These are phyloP conservation scores for Narcine bancroftii DNA, from an alignment of 2,113 vertebrate genomes.

Conservation along the genomic window DNA sequence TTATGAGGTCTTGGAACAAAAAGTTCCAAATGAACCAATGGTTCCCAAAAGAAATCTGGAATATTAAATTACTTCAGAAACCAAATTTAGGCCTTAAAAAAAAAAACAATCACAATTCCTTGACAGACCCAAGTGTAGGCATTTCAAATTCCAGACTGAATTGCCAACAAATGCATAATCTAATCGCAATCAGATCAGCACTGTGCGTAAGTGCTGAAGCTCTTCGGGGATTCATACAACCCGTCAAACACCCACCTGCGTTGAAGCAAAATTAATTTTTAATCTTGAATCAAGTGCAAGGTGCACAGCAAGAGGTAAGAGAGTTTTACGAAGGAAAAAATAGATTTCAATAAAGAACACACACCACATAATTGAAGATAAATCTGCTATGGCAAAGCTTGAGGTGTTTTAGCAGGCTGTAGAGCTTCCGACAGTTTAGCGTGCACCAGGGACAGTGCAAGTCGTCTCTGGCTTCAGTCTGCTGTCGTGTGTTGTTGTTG, in stretches of 20 bases:
- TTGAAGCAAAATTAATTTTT: not conserved
- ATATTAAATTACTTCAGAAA: not conserved
- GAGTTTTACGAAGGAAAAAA: not conserved
- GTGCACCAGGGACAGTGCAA: constrained; percentile 97
- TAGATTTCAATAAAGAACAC: constrained; percentile 42
- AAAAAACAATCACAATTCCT: not conserved
- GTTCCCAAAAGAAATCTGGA: not conserved
- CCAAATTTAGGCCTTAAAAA: not conserved
- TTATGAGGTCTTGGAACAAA: no score
- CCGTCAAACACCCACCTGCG: not conserved
- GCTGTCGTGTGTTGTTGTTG: constrained; percentile 94
- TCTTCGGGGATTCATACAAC: not conserved
- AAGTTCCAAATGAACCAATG: no score
- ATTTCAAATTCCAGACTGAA: not conserved
- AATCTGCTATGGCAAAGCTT: constrained; percentile 96
- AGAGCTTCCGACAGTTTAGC: constrained; percentile 90
- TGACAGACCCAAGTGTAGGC: not conserved
- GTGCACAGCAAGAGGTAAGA: not conserved
- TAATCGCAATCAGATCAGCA: not conserved
- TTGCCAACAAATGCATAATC: not conserved
- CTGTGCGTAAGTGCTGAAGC: not conserved
- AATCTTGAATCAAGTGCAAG: not conserved
- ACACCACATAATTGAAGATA: constrained; percentile 97
- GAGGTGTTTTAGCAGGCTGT: constrained; percentile 95
- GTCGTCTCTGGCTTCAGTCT: constrained; percentile 91